phyloP scores from a whole-genome alignment of 2,888 invertebrate species.

The Gryllus longicercus region DNA sequence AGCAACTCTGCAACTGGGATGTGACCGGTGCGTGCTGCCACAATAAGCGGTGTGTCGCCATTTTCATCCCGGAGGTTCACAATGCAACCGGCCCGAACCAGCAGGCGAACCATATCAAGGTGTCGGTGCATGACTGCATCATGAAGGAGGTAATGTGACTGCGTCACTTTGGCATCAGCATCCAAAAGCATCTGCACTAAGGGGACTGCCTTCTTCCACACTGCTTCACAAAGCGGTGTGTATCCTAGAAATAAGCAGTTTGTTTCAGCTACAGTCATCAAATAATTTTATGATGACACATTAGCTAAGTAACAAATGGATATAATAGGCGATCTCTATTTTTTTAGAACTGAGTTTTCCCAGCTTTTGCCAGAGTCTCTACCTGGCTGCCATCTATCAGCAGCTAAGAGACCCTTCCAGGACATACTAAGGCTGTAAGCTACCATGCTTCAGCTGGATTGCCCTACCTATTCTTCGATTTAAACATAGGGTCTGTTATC shows the following conservation, averaged over 20 bases:
- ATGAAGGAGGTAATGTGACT: conserved; percentile 67
- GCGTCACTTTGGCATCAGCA: conserved; percentile 66
- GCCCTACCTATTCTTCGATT: no score
- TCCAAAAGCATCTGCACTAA: conserved; percentile 59
- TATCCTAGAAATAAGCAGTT: conserved; percentile 50
- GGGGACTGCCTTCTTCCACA: conserved; percentile 59
- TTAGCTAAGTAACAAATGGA: neutral
- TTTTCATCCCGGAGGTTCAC: conserved; percentile 62
- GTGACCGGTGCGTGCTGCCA: conserved; percentile 55
- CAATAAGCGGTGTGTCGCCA: conserved; percentile 66
- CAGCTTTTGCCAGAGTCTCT: no score
- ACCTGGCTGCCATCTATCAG: no score
- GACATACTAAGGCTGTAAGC: no score
- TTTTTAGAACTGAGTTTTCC: no score
- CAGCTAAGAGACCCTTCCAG: no score
- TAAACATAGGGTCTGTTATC: no score
- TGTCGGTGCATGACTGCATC: conserved; percentile 63
- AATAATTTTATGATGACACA: neutral
- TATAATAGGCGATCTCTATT: neutral
- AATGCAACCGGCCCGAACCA: conserved; percentile 57
- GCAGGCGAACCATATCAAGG: conserved; percentile 55
- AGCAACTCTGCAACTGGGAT: conserved; percentile 54
- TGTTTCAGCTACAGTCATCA: neutral
- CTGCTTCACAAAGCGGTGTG: conserved; percentile 68
- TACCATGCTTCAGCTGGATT: no score